Conservation (phyloP, 1,140 invertebrate genomes). For the Chelonus insularis region DNA sequence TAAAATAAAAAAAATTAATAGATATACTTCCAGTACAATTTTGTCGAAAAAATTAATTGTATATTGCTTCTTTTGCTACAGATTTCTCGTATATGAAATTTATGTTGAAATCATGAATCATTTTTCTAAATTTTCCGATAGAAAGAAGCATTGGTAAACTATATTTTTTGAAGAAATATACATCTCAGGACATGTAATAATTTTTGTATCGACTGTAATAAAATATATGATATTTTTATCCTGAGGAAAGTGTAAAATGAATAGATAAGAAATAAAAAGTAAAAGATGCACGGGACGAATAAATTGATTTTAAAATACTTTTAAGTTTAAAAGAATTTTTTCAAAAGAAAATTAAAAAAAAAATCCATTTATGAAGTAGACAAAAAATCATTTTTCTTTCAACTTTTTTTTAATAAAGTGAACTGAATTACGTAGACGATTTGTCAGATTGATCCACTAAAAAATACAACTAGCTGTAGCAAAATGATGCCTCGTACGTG, state of each 20-base stretch:
- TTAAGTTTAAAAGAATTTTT: no score
- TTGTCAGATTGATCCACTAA: conserved; percentile 12
- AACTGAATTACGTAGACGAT: background rate
- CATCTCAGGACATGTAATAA: conserved; percentile 14
- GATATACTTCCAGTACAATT: conserved; percentile 13
- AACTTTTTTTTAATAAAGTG: no score
- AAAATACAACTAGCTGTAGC: conserved; percentile 6
- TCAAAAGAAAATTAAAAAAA: no score
- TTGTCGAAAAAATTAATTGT: background rate
- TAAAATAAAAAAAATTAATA: conserved; percentile 11
- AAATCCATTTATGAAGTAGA: no score
- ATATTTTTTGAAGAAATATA: conserved; percentile 27
- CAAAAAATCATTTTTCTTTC: no score
- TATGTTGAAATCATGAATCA: conserved; percentile 27
- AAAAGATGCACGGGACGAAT: no score
- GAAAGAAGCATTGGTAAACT: conserved; percentile 24
- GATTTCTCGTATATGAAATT: conserved; percentile 14
- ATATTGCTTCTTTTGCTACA: background rate
- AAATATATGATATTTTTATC: conserved; percentile 14
- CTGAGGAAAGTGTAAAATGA: background rate
- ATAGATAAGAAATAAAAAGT: background rate
- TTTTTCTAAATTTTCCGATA: conserved; percentile 4
- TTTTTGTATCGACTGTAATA: conserved; percentile 17
- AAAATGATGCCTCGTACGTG: background rate
- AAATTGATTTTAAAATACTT: no score